These are phyloP conservation scores for Dicyrtomina minuta DNA, from an alignment of 2,888 invertebrate species.

Conservation along the genomic window DNA sequence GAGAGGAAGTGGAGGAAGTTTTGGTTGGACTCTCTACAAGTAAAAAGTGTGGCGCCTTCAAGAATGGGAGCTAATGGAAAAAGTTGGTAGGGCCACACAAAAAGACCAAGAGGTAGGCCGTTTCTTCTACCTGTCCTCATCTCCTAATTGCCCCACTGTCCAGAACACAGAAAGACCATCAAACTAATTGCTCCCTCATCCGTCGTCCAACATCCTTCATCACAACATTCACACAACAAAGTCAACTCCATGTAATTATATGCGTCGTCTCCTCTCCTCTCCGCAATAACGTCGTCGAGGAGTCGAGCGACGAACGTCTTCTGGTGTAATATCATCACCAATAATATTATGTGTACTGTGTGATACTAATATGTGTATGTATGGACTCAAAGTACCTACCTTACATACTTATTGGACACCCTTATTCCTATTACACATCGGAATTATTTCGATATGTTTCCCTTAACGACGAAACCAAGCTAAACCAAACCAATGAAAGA, in stretches of 20 bases:
- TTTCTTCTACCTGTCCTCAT: conserved; percentile 50
- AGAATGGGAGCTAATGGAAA: conserved; percentile 51
- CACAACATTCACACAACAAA: conserved; percentile 20
- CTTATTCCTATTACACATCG: too few relatives aligned
- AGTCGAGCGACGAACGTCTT: too few relatives aligned
- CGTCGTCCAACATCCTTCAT: conserved; percentile 32
- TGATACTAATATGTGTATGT: too few relatives aligned
- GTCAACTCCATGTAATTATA: too few relatives aligned
- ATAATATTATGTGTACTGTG: neutral
- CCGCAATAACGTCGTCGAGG: too few relatives aligned
- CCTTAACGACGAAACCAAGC: too few relatives aligned
- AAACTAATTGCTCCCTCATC: conserved; percentile 52
- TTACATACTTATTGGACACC: neutral
- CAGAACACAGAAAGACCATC: conserved; percentile 53
- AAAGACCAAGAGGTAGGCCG: conserved; percentile 43
- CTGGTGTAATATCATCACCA: too few relatives aligned
- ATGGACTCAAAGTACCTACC: neutral
- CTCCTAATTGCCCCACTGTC: conserved; percentile 53
- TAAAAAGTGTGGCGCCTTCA: conserved; percentile 53
- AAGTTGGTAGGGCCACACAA: conserved; percentile 52
- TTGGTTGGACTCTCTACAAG: conserved; percentile 9
- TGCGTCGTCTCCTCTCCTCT: too few relatives aligned
- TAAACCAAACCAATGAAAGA: too few relatives aligned
- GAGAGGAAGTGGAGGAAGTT: neutral
- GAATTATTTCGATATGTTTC: too few relatives aligned